Percentiles rank a stretch among this genome's conserved stretches.
These are phyloP conservation scores for Mastomys coucha DNA, from an alignment of 2,113 vertebrate genomes.

Conservation along the genomic window DNA sequence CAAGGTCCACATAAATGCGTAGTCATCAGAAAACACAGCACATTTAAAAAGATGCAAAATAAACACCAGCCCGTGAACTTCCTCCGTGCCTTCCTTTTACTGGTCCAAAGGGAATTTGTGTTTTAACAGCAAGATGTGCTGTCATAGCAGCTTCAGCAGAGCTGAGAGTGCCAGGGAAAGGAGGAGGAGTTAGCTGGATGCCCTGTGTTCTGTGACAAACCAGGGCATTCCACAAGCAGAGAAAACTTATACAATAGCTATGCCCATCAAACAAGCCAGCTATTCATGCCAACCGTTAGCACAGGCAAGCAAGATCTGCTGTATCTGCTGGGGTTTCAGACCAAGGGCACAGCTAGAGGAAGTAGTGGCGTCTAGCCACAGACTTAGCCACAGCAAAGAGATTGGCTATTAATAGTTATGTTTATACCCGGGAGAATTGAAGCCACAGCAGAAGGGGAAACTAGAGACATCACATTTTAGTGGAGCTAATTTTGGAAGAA, in stretches of 20 bases:
- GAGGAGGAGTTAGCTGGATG: neutral
- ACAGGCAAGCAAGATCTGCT: neutral
- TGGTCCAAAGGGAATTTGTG: conserved; percentile 52
- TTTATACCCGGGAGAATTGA: conserved; percentile 75
- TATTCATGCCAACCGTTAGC: neutral
- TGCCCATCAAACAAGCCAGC: neutral
- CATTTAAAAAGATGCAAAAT: neutral
- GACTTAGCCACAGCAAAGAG: conserved; percentile 27
- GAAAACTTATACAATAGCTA: neutral
- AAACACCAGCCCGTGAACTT: conserved; percentile 43
- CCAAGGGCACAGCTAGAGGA: conserved; percentile 62
- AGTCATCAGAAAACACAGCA: conserved; percentile 54
- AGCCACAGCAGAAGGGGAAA: conserved; percentile 76
- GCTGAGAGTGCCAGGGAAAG: neutral
- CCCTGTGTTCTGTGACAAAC: neutral
- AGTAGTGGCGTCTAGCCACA: neutral
- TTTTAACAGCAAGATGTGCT: neutral
- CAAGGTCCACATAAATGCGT: conserved; percentile 36
- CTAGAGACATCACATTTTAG: conserved; percentile 78
- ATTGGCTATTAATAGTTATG: conserved; percentile 76
- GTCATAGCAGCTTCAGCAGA: neutral
- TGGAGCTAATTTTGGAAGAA: conserved; percentile 82
- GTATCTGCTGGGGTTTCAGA: conserved; percentile 9
- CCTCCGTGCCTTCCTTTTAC: conserved; percentile 21
- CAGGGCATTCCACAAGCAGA: neutral